Conservation (phyloP, 1,140 invertebrate genomes). For the Ooceraea biroi region DNA sequence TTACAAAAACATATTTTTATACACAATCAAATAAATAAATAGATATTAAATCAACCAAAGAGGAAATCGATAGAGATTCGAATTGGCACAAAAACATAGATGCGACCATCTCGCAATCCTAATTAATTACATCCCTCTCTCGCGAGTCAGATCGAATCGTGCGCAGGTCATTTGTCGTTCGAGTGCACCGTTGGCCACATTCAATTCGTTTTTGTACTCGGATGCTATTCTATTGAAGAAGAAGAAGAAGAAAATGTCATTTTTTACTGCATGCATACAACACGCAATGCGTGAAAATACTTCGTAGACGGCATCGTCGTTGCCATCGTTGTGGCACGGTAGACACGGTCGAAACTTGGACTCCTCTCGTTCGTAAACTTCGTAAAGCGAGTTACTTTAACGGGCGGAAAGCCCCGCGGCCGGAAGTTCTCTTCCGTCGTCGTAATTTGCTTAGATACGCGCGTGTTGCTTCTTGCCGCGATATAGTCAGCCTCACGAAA, state of each 20-base stretch:
- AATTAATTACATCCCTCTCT: slow-evolving; percentile 25
- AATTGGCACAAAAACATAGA: not conserved
- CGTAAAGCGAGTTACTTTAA: slow-evolving; percentile 77
- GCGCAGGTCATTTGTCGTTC: slow-evolving; percentile 25
- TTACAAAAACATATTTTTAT: not conserved
- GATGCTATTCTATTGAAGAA: too few species aligned
- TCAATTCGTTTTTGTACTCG: too few species aligned
- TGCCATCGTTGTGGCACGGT: slow-evolving; percentile 16
- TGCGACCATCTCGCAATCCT: not conserved
- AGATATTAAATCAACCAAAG: not conserved
- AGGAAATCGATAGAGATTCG: not conserved
- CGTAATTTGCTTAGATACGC: slow-evolving; percentile 71
- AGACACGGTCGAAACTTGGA: slow-evolving; percentile 62
- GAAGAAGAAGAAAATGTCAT: too few species aligned
- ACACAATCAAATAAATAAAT: not conserved
- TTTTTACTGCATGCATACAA: slow-evolving; percentile 13
- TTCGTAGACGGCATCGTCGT: slow-evolving; percentile 35
- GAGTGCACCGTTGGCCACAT: too few species aligned
- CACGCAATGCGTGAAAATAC: slow-evolving; percentile 56
- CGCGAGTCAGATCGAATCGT: slow-evolving; percentile 44
- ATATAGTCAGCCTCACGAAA: slow-evolving; percentile 69
- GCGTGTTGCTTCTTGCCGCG: slow-evolving; percentile 68
- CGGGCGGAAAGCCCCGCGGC: slow-evolving; percentile 47
- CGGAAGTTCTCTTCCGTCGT: slow-evolving; percentile 69
- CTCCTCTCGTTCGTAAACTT: slow-evolving; percentile 72